Conservation (phyloP, 2,797 vertebrate genomes). For the Siniperca obscura region DNA sequence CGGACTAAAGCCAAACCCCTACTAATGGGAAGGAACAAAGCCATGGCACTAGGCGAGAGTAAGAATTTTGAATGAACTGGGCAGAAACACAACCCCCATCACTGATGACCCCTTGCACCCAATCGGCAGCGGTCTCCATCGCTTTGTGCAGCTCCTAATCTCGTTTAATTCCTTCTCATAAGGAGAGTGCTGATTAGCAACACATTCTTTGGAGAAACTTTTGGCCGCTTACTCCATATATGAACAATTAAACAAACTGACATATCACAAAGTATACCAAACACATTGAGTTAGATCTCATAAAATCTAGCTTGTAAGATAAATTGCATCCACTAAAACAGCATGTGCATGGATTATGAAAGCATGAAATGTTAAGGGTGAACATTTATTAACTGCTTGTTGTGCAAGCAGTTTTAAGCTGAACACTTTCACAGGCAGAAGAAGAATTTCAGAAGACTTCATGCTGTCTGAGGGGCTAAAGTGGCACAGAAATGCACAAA, state of each 20-base stretch:
- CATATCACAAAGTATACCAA: background rate
- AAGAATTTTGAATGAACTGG: conserved; percentile 69
- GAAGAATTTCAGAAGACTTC: conserved; percentile 13
- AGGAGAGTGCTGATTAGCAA: conserved; percentile 62
- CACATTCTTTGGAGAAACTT: conserved; percentile 67
- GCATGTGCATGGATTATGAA: background rate
- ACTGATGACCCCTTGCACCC: conserved; percentile 74
- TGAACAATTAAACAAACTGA: conserved; percentile 13
- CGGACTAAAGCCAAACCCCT: conserved; percentile 64
- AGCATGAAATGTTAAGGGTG: background rate
- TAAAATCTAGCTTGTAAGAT: background rate
- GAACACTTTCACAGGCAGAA: background rate
- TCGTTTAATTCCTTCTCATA: conserved; percentile 71
- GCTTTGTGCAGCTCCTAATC: conserved; percentile 75
- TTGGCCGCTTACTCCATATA: conserved; percentile 31
- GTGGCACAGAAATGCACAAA: conserved; percentile 2
- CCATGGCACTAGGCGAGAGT: conserved; percentile 49
- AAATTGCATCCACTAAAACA: background rate
- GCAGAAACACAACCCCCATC: conserved; percentile 74
- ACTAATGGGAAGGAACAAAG: conserved; percentile 74
- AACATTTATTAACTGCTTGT: background rate
- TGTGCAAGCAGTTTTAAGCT: background rate
- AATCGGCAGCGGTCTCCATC: conserved; percentile 70
- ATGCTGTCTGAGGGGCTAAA: background rate
- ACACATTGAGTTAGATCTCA: background rate